Base-by-base conservation (phyloP, 2,113 vertebrate species). In the Collichthys lucidus region DNA sequence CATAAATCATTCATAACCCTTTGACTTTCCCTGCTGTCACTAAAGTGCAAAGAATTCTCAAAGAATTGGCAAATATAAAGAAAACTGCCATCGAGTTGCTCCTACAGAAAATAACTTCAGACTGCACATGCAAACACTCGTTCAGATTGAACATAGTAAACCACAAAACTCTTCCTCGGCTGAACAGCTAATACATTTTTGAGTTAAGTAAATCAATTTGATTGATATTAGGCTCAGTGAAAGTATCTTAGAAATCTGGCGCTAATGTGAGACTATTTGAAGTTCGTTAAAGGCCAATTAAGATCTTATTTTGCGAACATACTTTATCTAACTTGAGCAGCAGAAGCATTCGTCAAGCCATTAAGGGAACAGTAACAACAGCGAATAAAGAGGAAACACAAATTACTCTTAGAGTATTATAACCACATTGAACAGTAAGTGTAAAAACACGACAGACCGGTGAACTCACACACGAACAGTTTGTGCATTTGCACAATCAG, bases 21-120 rank as follows among this genome's bases (percentile, higher is more conserved):
- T 76, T 68, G 40, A 53, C 66, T 72, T 69, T 49, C 49, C 44
- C 74, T 49, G 57, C 44, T 72, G 62, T 79, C 79, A 79, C 65
- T 92, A 91, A 93, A 93, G 93, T 93, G 93, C 93, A 91, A 92
- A 89, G 24, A 75, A 83, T 64, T 83, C 35, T 82, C 56, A 31
- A 86, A 83, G 59, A 59, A 86, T 74, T 52, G 22, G 69, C 63
- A 89, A 55, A 80, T 10, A 65, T 9, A 53, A 63, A 49, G 19
- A 79, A 49, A 83, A 77, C 6, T 24, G 20, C 60, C 42, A 72
- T 11, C 40, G 12, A 77, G 22, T 82, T 52, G 44, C 77, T 57
- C 60, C 47, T 57, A 60, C 42, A 74, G 49, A 63, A 77, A 86
- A 71, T 31, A 76, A 61, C 47, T 73, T 67, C 47, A 80, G 65